Base-by-base conservation (phyloP, 1,140 invertebrate genomes). In the Papilio dardanus region DNA sequence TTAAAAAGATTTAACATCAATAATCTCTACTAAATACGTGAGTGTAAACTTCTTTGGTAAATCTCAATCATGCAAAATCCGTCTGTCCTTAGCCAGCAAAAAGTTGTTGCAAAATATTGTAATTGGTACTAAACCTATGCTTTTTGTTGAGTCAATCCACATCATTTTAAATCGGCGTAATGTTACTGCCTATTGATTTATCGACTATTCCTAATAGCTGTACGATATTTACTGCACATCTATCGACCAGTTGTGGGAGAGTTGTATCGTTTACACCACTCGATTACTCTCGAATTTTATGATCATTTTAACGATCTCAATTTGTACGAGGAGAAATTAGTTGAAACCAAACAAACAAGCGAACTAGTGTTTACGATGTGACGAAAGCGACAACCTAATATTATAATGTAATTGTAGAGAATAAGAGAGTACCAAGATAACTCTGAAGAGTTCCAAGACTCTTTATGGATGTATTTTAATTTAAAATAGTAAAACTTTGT, bases 231-330 rank as follows among this genome's bases (percentile, higher is more conserved):
- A 30, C 3, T 19, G 42, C 42, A 50, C 7, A 19, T 12, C 4
- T 12, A 62, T 14, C 24, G 2, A 14, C 10, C 10, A 58, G 21
- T 62, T 14, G 54, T 24, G 24, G 3, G 12, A 62, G 54, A 62
- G 54, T 14, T 19, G 19, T 50, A 62, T 28, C 12, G 30, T 28
- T 62, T n/a, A n/a, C 24, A 24, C 54, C 12, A 62, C 24, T 62
- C 21, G 50, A 10, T 62, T 62, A 28, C 24, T 62, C 54, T 62
- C 21, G 10, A n/a, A 62, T 62, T 62, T 62, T 62, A 62, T 12
- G 54, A 62, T 28, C 7, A 10, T 3, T 62, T 62, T 62, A 62
- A 62, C 54, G 21, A 30, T 28, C 54, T 62, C 54, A 62, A 62
- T 62, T 28, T 62, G 12, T 62, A 4, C 12, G 50, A 7, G 21